Base-by-base conservation (phyloP, 2,888 invertebrate species). In the Drosophila diplacantha region DNA sequence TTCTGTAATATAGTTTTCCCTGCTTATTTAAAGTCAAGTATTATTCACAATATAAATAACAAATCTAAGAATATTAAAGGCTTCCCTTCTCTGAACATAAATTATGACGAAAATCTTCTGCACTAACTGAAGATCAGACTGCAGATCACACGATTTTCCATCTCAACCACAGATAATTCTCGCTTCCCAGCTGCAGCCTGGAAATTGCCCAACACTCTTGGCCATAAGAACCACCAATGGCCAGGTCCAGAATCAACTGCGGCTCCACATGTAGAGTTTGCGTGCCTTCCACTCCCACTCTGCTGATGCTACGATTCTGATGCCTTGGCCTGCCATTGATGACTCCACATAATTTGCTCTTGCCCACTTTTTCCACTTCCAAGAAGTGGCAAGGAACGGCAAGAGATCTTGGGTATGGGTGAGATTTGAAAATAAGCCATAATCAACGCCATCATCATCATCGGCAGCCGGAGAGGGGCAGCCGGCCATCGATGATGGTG, bases 391-490 rank as follows among this genome's bases (percentile, higher is more conserved):
- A 75, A 64, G 61, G 39, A 47, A 34, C 29, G 61, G 39, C 39
- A 12, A 14, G 14, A 46, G 44, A 31, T 20, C 29, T 20, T 38
- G 59, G 34, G 24, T 35, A 61, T 61, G 63, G 60, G 63, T 61
- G 51, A 61, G 51, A 81, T 85, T 80, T 85, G 85, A 75, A 85
- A 84, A 85, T 85, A 83, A 84, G 85, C 84, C 85, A 81, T 85
- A 84, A 85, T 84, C 84, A 85, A 80, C 82, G 71, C 80, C 75
- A 75, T 70, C 83, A 71, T 71, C 77, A 71, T 71, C 63, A 52
- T 58, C 56, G 64, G 62, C 70, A 63, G 32, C 14, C 39, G 24
- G 52, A 52, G 12, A 14, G 58, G 64, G 38, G 51, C 43, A 24
- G 50, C 24, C 68, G 43, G 41, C 62, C 72, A 72, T 66, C 84